Base-by-base conservation (phyloP, 2,113 vertebrate genomes). In the Galbula dea region DNA sequence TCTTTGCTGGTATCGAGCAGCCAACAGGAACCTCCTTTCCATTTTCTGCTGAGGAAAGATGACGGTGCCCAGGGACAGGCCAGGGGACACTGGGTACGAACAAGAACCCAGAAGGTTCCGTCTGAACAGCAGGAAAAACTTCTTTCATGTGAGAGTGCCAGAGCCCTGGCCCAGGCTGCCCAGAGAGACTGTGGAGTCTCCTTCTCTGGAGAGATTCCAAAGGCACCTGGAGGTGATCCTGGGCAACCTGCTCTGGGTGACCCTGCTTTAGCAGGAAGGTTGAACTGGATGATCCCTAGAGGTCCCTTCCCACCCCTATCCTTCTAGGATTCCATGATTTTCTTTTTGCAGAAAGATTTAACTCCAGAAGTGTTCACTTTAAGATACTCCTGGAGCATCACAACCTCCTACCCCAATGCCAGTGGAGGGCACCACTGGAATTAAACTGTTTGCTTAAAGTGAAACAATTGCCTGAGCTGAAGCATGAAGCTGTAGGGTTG, bases 371-470 rank as follows among this genome's bases (percentile, higher is more conserved):
- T 18, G 26, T 46, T 17, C 13, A 7, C 9, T 58, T 22, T 23
- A 48, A 49, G 19, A n/a, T 29, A 24, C 2, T 13, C 10, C 49
- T 5, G 9, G 8, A 2, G 1, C n/a, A 36, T n/a, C 15, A 27
- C 36, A 58, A 67, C 24, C 17, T 49, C 11, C 23, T 8, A 22
- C 5, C 15, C 8, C 37, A 41, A 77, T 55, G 18, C 34, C 51
- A 55, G 1, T 2, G 29, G n/a, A 61, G 6, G 15, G 4, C 15
- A 79, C 21, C 4, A 9, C 4, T 65, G 32, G 26, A 57, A 24
- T 49, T 8, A 51, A 91, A 49, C 23, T 6, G 12, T 36, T 49
- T 23, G 22, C 12, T 72, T 78, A 18, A 74, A 84, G 41, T 0
- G 0, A 54, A 68, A 48, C 30, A 48, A 39, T 24, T 22, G 4